Percentiles rank a stretch among this genome's conserved stretches.
Conservation (phyloP, 2,888 invertebrate species). For the Melanchra persicariae region DNA sequence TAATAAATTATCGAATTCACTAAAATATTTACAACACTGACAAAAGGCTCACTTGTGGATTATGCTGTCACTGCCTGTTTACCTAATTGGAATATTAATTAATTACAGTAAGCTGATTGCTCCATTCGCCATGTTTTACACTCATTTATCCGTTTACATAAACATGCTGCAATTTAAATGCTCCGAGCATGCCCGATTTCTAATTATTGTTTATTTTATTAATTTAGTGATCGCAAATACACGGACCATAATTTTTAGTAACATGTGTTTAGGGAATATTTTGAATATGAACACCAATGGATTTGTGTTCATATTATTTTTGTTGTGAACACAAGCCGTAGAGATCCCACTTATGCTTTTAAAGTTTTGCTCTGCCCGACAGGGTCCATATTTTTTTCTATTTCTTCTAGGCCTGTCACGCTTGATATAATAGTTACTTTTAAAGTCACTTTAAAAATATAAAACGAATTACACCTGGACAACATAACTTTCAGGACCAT, state of each 20-base stretch:
- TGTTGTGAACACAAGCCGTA: too few relatives aligned
- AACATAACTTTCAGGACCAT: too few relatives aligned
- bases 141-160: slow-evolving; percentile 5
- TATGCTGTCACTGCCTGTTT: neutral
- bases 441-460: too few relatives aligned
- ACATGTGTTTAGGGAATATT: slow-evolving; percentile 4
- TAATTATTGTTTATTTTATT: slow-evolving; percentile 11
- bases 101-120: slow-evolving; percentile 6
- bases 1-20: neutral
- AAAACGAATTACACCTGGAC: too few relatives aligned
- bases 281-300: neutral
- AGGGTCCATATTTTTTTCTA: too few relatives aligned
- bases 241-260: neutral
- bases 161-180: slow-evolving; percentile 14
- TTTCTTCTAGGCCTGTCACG: too few relatives aligned
- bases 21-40: slow-evolving; percentile 1
- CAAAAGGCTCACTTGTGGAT: slow-evolving; percentile 6
- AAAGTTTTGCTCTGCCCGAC: too few relatives aligned
- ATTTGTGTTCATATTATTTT: neutral
- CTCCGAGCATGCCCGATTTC: neutral
- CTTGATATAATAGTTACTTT: too few relatives aligned
- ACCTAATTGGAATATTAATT: slow-evolving; percentile 21
- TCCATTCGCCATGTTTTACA: slow-evolving; percentile 5
- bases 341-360: too few relatives aligned
- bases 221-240: neutral